Percentiles rank a stretch among this genome's conserved stretches.
These are phyloP conservation scores for Enteromius thamalakanensis DNA, from an alignment of 2,797 vertebrate genomes.

Conservation along the genomic window DNA sequence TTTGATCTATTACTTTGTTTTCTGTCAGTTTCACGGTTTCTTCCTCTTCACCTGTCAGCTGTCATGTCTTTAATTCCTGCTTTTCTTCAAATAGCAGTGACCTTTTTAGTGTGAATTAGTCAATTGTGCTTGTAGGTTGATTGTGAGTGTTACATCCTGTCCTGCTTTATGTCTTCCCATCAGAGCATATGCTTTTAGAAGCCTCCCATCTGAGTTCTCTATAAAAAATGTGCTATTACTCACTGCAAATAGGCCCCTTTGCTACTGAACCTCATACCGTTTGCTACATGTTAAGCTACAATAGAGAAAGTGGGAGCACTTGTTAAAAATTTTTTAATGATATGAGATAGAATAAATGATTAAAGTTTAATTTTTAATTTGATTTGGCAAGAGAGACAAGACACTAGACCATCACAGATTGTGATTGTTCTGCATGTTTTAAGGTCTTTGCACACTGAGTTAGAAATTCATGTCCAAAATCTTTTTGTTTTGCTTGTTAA, in stretches of 20 bases:
- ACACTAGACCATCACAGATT: not conserved
- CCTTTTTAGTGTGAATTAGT: conserved; percentile 2
- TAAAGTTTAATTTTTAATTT: not conserved
- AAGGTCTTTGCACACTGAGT: too few relatives aligned
- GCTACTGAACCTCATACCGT: conserved; percentile 33
- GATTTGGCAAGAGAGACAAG: not conserved
- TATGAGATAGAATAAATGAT: not conserved
- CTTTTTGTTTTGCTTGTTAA: too few relatives aligned
- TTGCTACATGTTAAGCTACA: not conserved
- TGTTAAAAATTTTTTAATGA: not conserved
- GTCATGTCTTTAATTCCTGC: not conserved
- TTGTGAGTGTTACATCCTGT: not conserved
- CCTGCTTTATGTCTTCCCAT: conserved; percentile 1
- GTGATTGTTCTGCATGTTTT: too few relatives aligned
- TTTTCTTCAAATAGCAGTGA: conserved; percentile 9
- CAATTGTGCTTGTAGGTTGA: not conserved
- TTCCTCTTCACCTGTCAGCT: not conserved
- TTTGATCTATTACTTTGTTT: not conserved
- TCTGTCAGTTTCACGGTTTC: not conserved
- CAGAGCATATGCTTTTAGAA: conserved; percentile 36
- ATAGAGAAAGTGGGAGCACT: not conserved
- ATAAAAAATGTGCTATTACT: conserved; percentile 13
- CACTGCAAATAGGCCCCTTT: conserved; percentile 18
- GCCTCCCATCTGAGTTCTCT: conserved; percentile 24
- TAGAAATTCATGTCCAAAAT: too few relatives aligned